Evolutionary conservation across 2,113 vertebrate genomes (phyloP), one percentile per base, ranked within the genome.

Genomic region (Eptatretus burgeri): DNA sequence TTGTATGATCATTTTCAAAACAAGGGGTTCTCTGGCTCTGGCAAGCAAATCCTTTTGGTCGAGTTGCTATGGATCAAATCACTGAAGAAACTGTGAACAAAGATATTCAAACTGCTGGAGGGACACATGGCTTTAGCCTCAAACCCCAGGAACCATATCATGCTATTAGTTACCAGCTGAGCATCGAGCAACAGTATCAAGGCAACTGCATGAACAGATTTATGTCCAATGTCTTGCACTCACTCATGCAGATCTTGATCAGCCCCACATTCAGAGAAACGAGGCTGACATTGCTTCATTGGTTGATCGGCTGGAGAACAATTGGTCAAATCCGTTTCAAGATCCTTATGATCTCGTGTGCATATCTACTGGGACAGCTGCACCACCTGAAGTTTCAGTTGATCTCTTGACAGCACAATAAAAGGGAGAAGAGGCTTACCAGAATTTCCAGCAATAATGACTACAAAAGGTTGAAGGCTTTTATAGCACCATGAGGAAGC

Each of bases 221-320:
- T 60, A 9, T 13, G 11, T 60, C 56, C 56, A 60, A 60, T 60
- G 3, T 60, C 56, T 13, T n/a, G 56, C n/a, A 10, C 56, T 60
- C 56, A 60, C n/a, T 60, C 56, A 20, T 60, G n/a, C 56, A 60
- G 53, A 60, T 19, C 19, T 60, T 60, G 56, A 60, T n/a, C n/a
- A 60, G 56, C 7, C 56, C n/a, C 56, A 20, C 56, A 60, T 60
- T 60, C n/a, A 60, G 56, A 60, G 56, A 60, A 12, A 60, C 11
- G n/a, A 60, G 56, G n/a, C 27, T 41, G 56, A 60, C 11, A 12
- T 60, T 60, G 20, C 56, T 11, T 60, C n/a, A 60, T 60, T 60
- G 53, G 19, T 60, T 60, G 12, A 17, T 60, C 12, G 10, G 12
- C 56, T 60, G 56, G 56, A 60, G 56, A 60, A 60, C 12, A 60